Evolutionary conservation across 2,888 invertebrate genomes (phyloP), one percentile per base, ranked within the genome.

Genomic region (Acleris holmiana): DNA sequence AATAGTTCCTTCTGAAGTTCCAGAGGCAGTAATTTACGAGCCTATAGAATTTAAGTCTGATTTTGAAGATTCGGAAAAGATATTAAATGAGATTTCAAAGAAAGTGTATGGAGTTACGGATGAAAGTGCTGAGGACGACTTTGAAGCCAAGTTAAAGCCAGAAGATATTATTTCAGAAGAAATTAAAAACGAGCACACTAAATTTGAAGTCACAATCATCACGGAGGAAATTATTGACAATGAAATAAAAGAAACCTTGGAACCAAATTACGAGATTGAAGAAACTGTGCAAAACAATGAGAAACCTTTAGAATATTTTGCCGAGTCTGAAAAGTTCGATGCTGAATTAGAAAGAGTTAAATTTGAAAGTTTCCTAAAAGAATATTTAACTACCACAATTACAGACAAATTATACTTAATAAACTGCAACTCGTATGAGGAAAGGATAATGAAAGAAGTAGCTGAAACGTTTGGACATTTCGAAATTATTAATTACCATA

Each of bases 341-440:
- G 86, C 92, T 0, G 87, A 91, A 72, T 53, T 85, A 64, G 84
- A 88, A 76, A 78, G 78, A 64, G 81, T 83, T 2, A 76, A 74
- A 71, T 90, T 84, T 61, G 78, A 74, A 19, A 77, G 73, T 17
- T 89, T 91, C 68, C 68, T 89, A 0, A 86, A 85, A 67, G 67
- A 70, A 4, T 86, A 76, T 48, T 73, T 71, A 1, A 77, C 82
- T 40, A 75, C 71, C 23, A 69, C 72, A 1, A 10, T 47, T 18
- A 68, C 56, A 4, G 76, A 74, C 5, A 88, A 86, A 76, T 74
- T 92, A 46, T 84, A 84, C 69, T 65, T 92, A 21, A 78, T 91
- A 0, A 91, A 92, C 73, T 92, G 92, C 68, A 84, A 88, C 68
- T 73, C 79, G 2, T 89, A 91, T 15, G 86, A 86, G 77, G 88